These are phyloP conservation scores for Somateria mollissima DNA, from an alignment of 2,797 vertebrate species.

Conservation along the genomic window DNA sequence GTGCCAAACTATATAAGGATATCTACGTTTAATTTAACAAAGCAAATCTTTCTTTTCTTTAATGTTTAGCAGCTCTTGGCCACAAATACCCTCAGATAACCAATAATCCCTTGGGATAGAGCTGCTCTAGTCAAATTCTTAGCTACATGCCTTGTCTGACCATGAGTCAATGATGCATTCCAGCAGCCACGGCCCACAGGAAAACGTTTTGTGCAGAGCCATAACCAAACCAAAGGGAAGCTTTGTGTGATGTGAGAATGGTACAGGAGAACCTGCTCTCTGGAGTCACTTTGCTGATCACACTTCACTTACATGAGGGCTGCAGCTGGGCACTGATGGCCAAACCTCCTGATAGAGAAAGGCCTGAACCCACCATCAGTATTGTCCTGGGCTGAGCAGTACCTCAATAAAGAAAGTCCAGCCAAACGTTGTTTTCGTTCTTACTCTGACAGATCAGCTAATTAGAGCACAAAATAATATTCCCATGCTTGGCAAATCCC, in stretches of 20 bases:
- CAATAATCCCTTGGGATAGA: not conserved
- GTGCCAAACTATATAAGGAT: not conserved
- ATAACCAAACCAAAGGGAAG: not conserved
- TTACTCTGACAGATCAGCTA: constrained; percentile 3
- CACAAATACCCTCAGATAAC: not conserved
- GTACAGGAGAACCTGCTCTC: not conserved
- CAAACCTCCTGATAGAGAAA: not conserved
- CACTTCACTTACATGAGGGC: not conserved
- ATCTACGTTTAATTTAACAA: not conserved
- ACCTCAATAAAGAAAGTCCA: not conserved
- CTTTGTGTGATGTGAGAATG: not conserved
- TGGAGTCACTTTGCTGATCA: not conserved
- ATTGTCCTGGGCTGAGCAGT: not conserved
- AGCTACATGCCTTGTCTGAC: not conserved
- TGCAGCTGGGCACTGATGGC: not conserved
- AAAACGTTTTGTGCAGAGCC: not conserved
- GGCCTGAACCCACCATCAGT: not conserved
- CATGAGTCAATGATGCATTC: not conserved
- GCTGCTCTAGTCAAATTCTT: not conserved
- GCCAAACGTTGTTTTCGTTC: not conserved
- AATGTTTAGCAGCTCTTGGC: not conserved
- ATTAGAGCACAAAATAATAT: constrained; percentile 30
- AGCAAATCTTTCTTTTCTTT: not conserved
- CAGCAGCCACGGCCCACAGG: not conserved
- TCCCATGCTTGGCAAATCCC: constrained; percentile 19